Evolutionary conservation across 2,797 vertebrate species (phyloP).

Genomic region (Octomys mimax): DNA sequence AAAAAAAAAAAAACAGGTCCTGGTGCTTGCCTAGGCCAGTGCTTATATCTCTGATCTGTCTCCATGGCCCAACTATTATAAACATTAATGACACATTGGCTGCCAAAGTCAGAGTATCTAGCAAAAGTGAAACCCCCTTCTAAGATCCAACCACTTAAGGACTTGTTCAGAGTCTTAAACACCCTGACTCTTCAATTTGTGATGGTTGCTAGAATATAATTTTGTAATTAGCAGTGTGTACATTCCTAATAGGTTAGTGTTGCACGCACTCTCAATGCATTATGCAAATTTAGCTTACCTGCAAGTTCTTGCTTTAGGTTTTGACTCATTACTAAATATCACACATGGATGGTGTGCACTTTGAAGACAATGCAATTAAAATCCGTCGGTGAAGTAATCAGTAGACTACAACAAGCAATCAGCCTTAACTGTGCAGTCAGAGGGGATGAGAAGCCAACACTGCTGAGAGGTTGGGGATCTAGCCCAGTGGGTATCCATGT

Average conservation of each 20-base stretch:
- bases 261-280: slow-evolving; percentile 75
- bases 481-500: background rate
- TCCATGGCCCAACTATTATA: background rate
- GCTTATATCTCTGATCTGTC: no score
- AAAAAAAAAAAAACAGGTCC: no score
- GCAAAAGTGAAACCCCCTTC: slow-evolving; percentile 41
- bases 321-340: slow-evolving; percentile 81
- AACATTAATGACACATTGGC: slow-evolving; percentile 31
- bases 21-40: no score
- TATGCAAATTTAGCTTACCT: slow-evolving; percentile 82
- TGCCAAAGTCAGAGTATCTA: slow-evolving; percentile 38
- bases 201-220: slow-evolving; percentile 67
- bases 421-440: slow-evolving; percentile 72
- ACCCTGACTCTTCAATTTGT: slow-evolving; percentile 67
- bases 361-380: slow-evolving; percentile 86
- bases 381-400: slow-evolving; percentile 84
- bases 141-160: slow-evolving; percentile 44
- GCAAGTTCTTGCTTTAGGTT: slow-evolving; percentile 74
- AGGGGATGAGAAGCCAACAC: slow-evolving; percentile 57
- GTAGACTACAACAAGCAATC: slow-evolving; percentile 81
- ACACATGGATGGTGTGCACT: slow-evolving; percentile 71
- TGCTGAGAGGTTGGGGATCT: slow-evolving; percentile 28
- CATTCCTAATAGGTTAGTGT: slow-evolving; percentile 73
- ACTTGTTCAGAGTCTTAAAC: slow-evolving; percentile 79
- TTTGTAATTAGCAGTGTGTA: slow-evolving; percentile 79